Evolutionary conservation across 2,888 invertebrate species (phyloP), one percentile per base, ranked within the genome.

Genomic region (Cremastobaeus sp.): DNA sequence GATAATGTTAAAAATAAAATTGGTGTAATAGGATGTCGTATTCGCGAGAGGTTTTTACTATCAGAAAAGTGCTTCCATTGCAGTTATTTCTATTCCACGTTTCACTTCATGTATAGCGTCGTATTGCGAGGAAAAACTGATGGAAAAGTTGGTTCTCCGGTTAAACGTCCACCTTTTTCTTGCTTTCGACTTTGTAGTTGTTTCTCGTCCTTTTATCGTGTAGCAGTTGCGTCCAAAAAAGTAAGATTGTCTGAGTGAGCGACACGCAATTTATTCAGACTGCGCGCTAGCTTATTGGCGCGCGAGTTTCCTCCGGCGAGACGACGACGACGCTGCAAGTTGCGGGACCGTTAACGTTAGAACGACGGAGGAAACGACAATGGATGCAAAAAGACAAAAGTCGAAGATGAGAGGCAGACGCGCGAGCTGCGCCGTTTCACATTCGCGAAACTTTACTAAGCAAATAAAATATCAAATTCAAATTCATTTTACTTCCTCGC

Each of bases 211-310:
- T 72, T 66, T 72, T 66, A 60, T 66, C 60, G 54, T 55, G n/a
- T n/a, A n/a, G 55, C 55, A 60, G 52, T 59, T 65, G 65, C 64
- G 47, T 14, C 55, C 64, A 57, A 69, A 74, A 74, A 74, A 74
- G 74, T 74, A 57, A 57, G 64, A 70, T 70, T 65, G 64, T 62
- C 68, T 59, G 64, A 59, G 64, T 74, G 77, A 77, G 78, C 75
- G 78, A 77, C 76, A 76, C 79, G 76, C 78, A 78, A 83, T 83
- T 82, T 82, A 81, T 83, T 82, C 80, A 78, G 77, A 78, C 69
- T 69, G 69, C 77, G 76, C 76, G 74, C 76, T 74, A 77, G 79
- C 79, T 81, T 81, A 79, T 80, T 79, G 82, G 80, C 78, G 80
- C 69, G 78, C 69, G 81, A 83, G 79, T 83, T 83, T 81, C 73